Base-by-base conservation (phyloP, 1,140 invertebrate genomes). In the Cydia pomonella region DNA sequence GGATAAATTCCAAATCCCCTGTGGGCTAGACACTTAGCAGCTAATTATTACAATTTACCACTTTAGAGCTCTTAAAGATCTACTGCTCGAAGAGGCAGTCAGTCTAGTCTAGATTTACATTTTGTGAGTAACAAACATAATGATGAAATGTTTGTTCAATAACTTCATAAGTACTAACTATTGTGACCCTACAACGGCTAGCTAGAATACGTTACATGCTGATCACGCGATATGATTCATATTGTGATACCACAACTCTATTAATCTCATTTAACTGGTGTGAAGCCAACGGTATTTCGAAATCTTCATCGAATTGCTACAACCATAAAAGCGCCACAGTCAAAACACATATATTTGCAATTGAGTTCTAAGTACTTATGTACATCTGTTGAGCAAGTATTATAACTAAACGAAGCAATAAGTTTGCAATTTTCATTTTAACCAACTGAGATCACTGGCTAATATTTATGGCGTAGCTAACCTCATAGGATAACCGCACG, bases 221-320 rank as follows among this genome's bases (percentile, higher is more conserved):
- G 47, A 50, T 50, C 47, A 50, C 47, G 47, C 47, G 47, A 50
- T 50, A 16, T 50, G 47, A 50, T 50, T n/a, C n/a, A n/a, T n/a
- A n/a, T n/a, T 50, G n/a, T 50, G 7, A 50, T n/a, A 50, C 47
- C 47, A 50, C 47, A 50, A 50, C n/a, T 5, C 47, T n/a, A 50
- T 50, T 50, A 50, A 50, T 50, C 47, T 18, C n/a, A n/a, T n/a
- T 50, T n/a, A 5, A n/a, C 16, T 47, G 44, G 44, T 47, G 3
- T 47, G 12, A 47, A 47, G 44, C 12, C 44, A 47, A 12, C 47
- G 47, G 13, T 18, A 50, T 50, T 50, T 50, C n/a, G 3, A n/a
- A 50, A 12, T 50, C n/a, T 50, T 50, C 38, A 41, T 13, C 5
- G n/a, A 18, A 6, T 50, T 18, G 47, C n/a, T 50, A 12, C n/a